These are phyloP conservation scores for Linurgus olivaceus DNA, from an alignment of 2,797 vertebrate genomes.

Conservation along the genomic window DNA sequence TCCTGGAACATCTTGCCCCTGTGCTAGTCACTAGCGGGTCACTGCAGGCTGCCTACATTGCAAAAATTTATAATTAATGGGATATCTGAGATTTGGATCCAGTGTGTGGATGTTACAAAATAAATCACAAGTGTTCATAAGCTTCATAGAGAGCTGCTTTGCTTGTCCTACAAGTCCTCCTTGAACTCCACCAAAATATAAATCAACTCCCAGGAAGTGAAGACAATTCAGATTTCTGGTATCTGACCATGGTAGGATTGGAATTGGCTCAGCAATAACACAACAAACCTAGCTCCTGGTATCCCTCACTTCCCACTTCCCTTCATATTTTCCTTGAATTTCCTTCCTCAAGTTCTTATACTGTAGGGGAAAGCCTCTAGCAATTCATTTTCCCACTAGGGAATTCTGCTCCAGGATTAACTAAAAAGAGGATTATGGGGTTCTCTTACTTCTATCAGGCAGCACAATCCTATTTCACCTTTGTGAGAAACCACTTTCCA, in stretches of 20 bases:
- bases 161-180: conserved; percentile 29
- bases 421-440: accelerated
- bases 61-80: background rate
- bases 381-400: background rate
- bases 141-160: conserved; percentile 15
- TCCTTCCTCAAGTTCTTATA: background rate
- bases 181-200: conserved; percentile 12
- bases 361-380: background rate
- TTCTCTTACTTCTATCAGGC: background rate
- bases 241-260: background rate
- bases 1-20: background rate
- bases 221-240: background rate
- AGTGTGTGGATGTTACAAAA: background rate
- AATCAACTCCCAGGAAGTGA: background rate
- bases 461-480: background rate
- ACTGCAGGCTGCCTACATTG: background rate
- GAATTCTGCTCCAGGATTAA: background rate
- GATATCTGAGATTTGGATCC: background rate
- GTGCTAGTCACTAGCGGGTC: background rate
- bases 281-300: accelerated
- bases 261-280: background rate
- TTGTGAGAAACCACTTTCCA: background rate
- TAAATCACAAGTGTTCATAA: conserved; percentile 12
- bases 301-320: background rate
- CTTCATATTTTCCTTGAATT: background rate